These are phyloP conservation scores for Merodon equestris DNA, from an alignment of 2,888 invertebrate genomes.

Conservation along the genomic window DNA sequence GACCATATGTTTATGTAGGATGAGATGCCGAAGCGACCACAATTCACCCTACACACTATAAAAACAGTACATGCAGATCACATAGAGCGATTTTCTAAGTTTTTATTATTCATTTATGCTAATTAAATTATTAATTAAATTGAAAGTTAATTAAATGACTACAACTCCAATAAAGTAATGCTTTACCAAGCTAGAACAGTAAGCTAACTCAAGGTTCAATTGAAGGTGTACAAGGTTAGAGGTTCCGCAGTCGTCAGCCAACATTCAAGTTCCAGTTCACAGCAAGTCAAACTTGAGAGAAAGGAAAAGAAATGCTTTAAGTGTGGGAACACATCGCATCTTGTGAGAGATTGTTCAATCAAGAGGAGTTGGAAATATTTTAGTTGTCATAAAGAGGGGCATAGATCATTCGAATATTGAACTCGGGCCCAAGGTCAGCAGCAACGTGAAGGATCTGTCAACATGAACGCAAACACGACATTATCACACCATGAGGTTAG, in stretches of 20 bases:
- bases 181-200: constrained; percentile 13
- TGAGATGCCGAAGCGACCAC: too few relatives aligned
- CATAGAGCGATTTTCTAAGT: too few relatives aligned
- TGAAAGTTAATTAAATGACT: too few relatives aligned
- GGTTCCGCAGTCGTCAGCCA: neutral
- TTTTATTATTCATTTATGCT: too few relatives aligned
- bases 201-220: constrained; percentile 14
- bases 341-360: neutral
- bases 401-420: neutral
- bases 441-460: neutral
- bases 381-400: constrained; percentile 1
- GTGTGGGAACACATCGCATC: neutral
- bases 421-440: neutral
- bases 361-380: neutral
- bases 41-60: too few relatives aligned
- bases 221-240: constrained; percentile 16
- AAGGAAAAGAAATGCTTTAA: constrained; percentile 8
- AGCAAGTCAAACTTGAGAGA: neutral
- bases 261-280: neutral
- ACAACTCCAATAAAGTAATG: constrained; percentile 8
- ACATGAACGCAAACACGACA: neutral
- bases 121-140: too few relatives aligned
- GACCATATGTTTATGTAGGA: too few relatives aligned
- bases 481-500: neutral
- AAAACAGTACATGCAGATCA: too few relatives aligned